These are phyloP conservation scores for Eupleurogrammus muticus DNA, from an alignment of 2,797 vertebrate genomes.

Conservation along the genomic window DNA sequence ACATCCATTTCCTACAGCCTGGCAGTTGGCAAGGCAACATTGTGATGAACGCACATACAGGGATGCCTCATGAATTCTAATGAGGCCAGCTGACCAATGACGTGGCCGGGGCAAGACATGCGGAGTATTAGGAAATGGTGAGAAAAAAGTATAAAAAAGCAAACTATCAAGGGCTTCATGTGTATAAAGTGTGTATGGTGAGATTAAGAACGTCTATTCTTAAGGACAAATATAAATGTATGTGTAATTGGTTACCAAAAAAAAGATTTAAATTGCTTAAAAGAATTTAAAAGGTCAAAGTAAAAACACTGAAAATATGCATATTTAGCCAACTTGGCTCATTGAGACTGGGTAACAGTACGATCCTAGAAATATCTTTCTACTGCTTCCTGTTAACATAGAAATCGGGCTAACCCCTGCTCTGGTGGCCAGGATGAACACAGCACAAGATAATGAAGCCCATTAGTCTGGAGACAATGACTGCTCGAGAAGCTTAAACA, in stretches of 20 bases:
- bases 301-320: slow-evolving; percentile 22
- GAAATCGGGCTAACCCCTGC: slow-evolving; percentile 70
- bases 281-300: slow-evolving; percentile 6
- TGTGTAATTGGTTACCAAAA: neutral
- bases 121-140: slow-evolving; percentile 52
- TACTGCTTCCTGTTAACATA: slow-evolving; percentile 69
- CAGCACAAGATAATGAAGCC: slow-evolving; percentile 81
- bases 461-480: slow-evolving; percentile 81
- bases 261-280: neutral
- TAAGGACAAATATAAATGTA: slow-evolving; percentile 11
- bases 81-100: slow-evolving; percentile 64
- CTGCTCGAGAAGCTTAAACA: slow-evolving; percentile 69
- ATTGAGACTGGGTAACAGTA: slow-evolving; percentile 54
- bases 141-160: neutral
- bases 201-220: neutral
- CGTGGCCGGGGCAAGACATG: slow-evolving; percentile 14
- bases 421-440: slow-evolving; percentile 70
- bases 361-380: slow-evolving; percentile 66
- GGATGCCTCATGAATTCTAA: slow-evolving; percentile 69
- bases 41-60: slow-evolving; percentile 68
- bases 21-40: slow-evolving; percentile 77
- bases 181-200: neutral
- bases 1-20: slow-evolving; percentile 78
- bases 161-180: neutral
- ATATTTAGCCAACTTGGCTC: slow-evolving; percentile 39